A percentile compares a stretch with the other conserved stretches of the same genome.
Conservation (phyloP, 1,140 invertebrate species). For the Marisa cornuarietis region DNA sequence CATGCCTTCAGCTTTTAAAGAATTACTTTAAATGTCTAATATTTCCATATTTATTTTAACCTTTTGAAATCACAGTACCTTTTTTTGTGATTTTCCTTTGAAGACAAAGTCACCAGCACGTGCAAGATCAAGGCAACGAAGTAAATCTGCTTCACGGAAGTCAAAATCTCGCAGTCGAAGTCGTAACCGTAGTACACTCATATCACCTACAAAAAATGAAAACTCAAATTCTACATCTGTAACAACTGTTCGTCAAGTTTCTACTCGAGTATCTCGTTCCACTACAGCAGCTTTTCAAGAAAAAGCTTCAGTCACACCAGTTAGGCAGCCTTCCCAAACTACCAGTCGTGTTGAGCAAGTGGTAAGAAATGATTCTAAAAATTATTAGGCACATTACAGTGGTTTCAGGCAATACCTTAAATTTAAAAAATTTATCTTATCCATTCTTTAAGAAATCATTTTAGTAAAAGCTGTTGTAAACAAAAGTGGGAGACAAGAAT, state of each 20-base stretch:
- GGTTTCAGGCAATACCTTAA: too few relatives aligned
- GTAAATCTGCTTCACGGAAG: constrained; percentile 24
- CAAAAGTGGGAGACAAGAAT: too few relatives aligned
- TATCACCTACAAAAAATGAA: constrained; percentile 21
- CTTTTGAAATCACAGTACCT: too few relatives aligned
- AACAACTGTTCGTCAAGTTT: not conserved
- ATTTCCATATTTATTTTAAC: too few relatives aligned
- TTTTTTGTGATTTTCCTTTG: too few relatives aligned
- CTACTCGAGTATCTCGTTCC: too few relatives aligned
- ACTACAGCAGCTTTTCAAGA: constrained; percentile 12
- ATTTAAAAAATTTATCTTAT: too few relatives aligned
- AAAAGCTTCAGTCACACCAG: constrained; percentile 44
- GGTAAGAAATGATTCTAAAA: not conserved
- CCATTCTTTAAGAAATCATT: too few relatives aligned
- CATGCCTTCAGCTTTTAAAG: too few relatives aligned
- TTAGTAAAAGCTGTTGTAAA: too few relatives aligned
- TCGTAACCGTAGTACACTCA: constrained; percentile 33
- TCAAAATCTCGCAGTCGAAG: constrained; percentile 42
- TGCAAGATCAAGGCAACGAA: constrained; percentile 32
- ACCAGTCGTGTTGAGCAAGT: constrained; percentile 32
- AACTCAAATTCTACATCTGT: constrained; percentile 17
- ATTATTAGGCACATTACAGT: too few relatives aligned
- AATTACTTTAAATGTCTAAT: too few relatives aligned
- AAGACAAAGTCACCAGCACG: constrained; percentile 1
- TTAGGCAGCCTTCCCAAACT: constrained; percentile 48